Percentiles rank a stretch among this genome's conserved stretches.
phyloP scores from a whole-genome alignment of 2,113 vertebrate species.

The Acrocephalus arundinaceus region DNA sequence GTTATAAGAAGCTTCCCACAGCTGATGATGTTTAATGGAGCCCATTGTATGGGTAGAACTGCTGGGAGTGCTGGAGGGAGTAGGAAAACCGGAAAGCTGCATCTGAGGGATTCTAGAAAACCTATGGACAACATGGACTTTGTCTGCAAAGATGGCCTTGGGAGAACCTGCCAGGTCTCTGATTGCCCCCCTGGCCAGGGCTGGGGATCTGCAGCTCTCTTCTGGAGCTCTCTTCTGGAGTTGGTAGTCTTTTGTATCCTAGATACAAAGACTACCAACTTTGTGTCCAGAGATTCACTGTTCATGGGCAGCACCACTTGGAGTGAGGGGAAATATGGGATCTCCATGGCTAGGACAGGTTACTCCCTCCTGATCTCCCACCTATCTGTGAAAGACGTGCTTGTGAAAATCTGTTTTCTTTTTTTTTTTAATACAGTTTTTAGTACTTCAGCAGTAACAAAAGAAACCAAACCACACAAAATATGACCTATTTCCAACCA shows the following conservation, averaged over 20 bases:
- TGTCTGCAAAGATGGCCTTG: rapidly evolving
- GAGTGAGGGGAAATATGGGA: background rate
- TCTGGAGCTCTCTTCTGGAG: background rate
- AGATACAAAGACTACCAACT: too few relatives aligned
- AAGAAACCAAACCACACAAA: background rate
- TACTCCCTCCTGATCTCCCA: background rate
- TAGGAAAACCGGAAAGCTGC: background rate
- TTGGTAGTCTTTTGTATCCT: background rate
- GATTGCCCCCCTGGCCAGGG: rapidly evolving
- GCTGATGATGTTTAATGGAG: background rate
- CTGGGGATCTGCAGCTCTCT: background rate
- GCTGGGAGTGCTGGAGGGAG: background rate
- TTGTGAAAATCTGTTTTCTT: rapidly evolving
- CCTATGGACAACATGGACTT: background rate
- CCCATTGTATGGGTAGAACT: background rate
- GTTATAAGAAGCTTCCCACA: background rate
- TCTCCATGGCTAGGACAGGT: too few relatives aligned
- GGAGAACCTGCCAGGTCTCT: background rate
- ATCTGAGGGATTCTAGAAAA: background rate
- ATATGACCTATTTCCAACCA: background rate
- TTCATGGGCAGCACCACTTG: background rate
- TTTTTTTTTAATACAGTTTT: background rate
- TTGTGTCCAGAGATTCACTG: background rate
- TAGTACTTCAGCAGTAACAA: background rate
- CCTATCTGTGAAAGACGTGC: background rate